Conservation (phyloP, 2,888 invertebrate species). For the Polylopha cassiicola region DNA sequence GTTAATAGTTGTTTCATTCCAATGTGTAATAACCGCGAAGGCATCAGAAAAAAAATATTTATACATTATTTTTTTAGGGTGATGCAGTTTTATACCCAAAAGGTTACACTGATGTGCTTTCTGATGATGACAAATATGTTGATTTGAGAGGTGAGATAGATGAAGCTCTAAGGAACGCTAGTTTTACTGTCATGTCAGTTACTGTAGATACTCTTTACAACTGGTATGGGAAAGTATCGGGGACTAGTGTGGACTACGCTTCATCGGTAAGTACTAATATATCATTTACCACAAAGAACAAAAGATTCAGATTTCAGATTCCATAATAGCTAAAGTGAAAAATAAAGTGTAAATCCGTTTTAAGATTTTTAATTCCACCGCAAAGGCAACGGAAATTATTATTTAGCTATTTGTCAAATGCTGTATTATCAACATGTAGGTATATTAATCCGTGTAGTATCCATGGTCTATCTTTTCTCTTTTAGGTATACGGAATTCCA, state of each 20-base stretch:
- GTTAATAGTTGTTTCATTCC: no score
- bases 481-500: conserved; percentile 58
- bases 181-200: conserved; percentile 45
- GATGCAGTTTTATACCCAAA: conserved; percentile 62
- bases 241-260: conserved; percentile 64
- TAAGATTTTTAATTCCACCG: no score
- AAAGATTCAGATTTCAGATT: no score
- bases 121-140: conserved; percentile 58
- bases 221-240: conserved; percentile 57
- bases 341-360: no score
- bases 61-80: conserved; percentile 48
- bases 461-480: conserved; percentile 19
- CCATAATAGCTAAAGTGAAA: no score
- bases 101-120: conserved; percentile 44
- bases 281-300: background rate
- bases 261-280: conserved; percentile 40
- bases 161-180: conserved; percentile 55
- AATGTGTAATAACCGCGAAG: no score
- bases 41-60: background rate
- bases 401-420: no score
- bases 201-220: conserved; percentile 46
- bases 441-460: background rate
- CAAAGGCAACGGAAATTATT: no score
- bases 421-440: no score
- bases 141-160: conserved; percentile 60